Conservation (phyloP, 2,113 vertebrate species). For the Cricetomys ansorgei region DNA sequence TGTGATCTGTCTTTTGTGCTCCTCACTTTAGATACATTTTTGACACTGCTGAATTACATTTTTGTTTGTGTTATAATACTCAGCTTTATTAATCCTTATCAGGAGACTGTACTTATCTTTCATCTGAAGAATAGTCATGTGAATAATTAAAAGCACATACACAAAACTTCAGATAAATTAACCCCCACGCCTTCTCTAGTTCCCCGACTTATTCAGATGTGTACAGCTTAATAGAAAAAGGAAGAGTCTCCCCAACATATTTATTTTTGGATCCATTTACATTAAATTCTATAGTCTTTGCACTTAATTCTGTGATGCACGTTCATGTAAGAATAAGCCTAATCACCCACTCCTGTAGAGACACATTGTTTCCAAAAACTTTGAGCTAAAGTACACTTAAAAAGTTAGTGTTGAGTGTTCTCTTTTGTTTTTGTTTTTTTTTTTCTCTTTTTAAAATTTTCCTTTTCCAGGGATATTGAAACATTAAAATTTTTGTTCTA, state of each 20-base stretch:
- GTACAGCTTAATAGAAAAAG: neutral
- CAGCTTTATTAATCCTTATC: neutral
- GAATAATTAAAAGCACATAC: neutral
- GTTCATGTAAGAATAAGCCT: neutral
- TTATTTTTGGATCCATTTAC: neutral
- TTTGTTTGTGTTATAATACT: constrained; percentile 3
- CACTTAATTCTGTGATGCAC: neutral
- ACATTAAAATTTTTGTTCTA: neutral
- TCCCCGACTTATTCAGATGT: neutral
- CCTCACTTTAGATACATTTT: neutral
- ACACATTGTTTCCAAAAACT: neutral
- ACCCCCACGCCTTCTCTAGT: neutral
- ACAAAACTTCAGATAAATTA: neutral
- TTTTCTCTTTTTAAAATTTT: too few relatives aligned
- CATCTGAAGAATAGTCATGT: neutral
- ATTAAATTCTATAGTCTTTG: neutral
- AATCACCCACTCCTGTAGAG: neutral
- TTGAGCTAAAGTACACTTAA: neutral
- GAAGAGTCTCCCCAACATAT: neutral
- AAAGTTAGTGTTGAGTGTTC: neutral
- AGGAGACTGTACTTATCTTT: neutral
- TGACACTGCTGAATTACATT: neutral
- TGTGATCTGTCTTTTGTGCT: neutral
- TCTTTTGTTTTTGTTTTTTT: neutral
- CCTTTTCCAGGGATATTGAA: neutral